These are phyloP conservation scores for Zygaena filipendulae DNA, from an alignment of 2,888 invertebrate species.

Conservation along the genomic window DNA sequence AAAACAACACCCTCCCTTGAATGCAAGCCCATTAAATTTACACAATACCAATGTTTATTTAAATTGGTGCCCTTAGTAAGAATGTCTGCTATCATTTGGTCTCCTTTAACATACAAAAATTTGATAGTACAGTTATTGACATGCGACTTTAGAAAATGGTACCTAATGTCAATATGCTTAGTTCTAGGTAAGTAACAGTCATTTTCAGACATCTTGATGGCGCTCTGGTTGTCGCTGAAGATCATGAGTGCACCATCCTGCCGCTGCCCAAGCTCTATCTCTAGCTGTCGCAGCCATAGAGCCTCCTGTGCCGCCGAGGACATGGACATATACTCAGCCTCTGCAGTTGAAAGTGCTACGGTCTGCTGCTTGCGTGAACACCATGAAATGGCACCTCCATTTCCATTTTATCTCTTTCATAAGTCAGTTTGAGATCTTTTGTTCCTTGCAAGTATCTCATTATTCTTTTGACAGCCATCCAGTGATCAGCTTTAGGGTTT, in stretches of 20 bases:
- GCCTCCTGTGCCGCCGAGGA: conserved; percentile 18
- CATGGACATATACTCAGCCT: conserved; percentile 21
- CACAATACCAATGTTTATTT: conserved; percentile 8
- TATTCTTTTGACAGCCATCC: conserved; percentile 15
- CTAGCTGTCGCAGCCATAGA: conserved; percentile 18
- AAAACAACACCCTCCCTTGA: too few relatives aligned
- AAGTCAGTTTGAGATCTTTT: conserved; percentile 7
- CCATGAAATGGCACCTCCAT: conserved; percentile 19
- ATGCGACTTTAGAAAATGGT: conserved; percentile 16
- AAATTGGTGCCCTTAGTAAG: conserved; percentile 6
- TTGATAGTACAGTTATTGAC: conserved; percentile 6
- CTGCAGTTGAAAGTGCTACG: conserved; percentile 20
- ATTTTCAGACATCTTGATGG: conserved; percentile 16
- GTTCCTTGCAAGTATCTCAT: conserved; percentile 16
- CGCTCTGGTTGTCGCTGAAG: conserved; percentile 18
- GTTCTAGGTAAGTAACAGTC: conserved; percentile 18
- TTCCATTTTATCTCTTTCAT: conserved; percentile 11
- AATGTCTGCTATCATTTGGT: conserved; percentile 6
- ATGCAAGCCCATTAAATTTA: conserved; percentile 7
- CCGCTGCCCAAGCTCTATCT: conserved; percentile 11
- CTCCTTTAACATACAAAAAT: conserved; percentile 5
- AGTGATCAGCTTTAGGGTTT: conserved; percentile 11
- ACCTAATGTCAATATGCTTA: conserved; percentile 19
- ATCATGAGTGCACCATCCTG: conserved; percentile 11
- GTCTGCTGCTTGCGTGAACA: conserved; percentile 19